Evolutionary conservation across 1,140 invertebrate genomes (phyloP).

Genomic region (Papilio machaon): DNA sequence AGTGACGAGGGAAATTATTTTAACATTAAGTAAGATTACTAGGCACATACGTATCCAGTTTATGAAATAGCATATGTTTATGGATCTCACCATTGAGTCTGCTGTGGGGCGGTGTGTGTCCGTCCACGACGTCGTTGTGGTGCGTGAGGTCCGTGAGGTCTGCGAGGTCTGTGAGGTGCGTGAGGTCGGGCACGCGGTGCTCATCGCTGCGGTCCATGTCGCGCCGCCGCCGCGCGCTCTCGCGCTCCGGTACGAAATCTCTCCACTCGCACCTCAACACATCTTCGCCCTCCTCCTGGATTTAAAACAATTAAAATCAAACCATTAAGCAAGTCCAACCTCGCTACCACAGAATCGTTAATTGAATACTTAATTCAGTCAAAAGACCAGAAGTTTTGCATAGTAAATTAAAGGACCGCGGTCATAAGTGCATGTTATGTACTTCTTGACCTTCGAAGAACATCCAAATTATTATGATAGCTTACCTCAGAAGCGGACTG

Average conservation of each 20-base stretch:
- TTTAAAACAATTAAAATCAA: not conserved
- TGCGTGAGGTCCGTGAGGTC: conserved; percentile 1
- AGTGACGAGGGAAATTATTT: not conserved
- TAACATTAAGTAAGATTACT: not conserved
- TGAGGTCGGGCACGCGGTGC: conserved; percentile 60
- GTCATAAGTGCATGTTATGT: no score
- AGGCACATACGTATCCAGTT: not conserved
- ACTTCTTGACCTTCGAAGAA: not conserved
- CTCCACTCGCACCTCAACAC: conserved; percentile 70
- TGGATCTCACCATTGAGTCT: conserved; percentile 9
- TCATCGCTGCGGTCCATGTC: conserved; percentile 66
- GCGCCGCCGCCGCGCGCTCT: conserved; percentile 55
- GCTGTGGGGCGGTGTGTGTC: conserved; percentile 54
- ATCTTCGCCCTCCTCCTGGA: conserved; percentile 76
- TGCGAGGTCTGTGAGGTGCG: conserved; percentile 9
- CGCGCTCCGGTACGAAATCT: conserved; percentile 71
- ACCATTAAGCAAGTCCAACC: no score
- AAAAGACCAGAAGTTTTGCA: not conserved
- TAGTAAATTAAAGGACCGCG: not conserved
- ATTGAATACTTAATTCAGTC: not conserved
- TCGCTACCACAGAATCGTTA: no score
- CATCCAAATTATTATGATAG: not conserved
- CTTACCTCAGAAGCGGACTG: conserved; percentile 76
- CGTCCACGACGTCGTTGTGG: conserved; percentile 42
- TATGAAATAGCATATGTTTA: not conserved